Evolutionary conservation across 2,113 vertebrate species (phyloP), one percentile per base, ranked within the genome.

Genomic region (Psammodynastes pulverulentus): DNA sequence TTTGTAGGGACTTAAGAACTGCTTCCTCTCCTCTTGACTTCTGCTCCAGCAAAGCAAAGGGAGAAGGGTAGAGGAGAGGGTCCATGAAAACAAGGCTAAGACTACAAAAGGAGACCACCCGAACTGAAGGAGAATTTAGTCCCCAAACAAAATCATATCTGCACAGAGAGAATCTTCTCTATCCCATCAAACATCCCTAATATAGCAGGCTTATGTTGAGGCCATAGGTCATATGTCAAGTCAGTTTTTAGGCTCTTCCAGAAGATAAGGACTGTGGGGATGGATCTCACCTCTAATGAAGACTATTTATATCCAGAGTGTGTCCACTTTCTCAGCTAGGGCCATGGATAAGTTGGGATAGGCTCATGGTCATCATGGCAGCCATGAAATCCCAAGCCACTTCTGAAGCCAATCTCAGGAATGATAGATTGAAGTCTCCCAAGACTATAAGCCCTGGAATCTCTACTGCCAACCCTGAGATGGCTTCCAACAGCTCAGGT

Each of bases 1-100:
- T 97, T 98, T 97, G 96, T 88, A 94, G 97, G 95, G 92, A 87
- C 95, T 94, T 95, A 86, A 87, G 54, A 23, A 94, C 97, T 94
- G 95, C 92, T 90, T 15, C 95, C 89, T 79, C 48, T 54, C 21
- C 15, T 89, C 56, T 89, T 67, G 34, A 21, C 56, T 84, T 43
- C 72, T 90, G 49, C 91, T 87, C 90, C 9, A 10, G 45, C n/a
- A 51, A 51, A 86, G 56, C 12, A 34, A 17, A 51, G 29, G n/a
- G n/a, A 34, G 48, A 17, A 19, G 45, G 46, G 19, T 26, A 48
- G 85, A 86, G 48, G 29, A 34, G 15, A 45, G 91, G 91, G 85
- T 34, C 21, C 85, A 67, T 46, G 54, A 87, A 62, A 91, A 58
- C 10, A 23, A 86, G 62, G 29, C 21, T 10, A 49, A 39, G 39